Conservation (phyloP, 2,888 invertebrate genomes). For the Aphidoletes aphidimyza region DNA sequence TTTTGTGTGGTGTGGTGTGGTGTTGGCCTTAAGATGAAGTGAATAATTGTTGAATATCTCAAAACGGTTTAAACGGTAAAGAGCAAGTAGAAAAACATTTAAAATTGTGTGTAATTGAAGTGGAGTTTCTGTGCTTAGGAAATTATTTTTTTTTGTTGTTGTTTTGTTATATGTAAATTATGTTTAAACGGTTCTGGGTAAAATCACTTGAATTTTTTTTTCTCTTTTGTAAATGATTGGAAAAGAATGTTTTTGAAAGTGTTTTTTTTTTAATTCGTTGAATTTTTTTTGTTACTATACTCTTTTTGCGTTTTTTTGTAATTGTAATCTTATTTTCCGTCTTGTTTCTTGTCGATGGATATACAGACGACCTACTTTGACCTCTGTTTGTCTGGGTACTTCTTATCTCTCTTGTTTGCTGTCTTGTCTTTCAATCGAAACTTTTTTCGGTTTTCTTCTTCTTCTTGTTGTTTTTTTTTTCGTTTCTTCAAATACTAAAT, state of each 20-base stretch:
- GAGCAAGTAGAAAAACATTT: background rate
- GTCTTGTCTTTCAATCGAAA: background rate
- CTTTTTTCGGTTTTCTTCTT: background rate
- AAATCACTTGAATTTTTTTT: background rate
- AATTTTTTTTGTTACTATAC: background rate
- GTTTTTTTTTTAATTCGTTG: background rate
- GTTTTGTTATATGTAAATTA: constrained; percentile 41
- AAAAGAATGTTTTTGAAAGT: background rate
- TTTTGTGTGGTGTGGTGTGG: background rate
- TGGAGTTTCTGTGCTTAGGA: background rate
- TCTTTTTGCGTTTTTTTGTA: background rate
- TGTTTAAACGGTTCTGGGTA: background rate
- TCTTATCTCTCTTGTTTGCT: background rate
- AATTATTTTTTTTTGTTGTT: background rate
- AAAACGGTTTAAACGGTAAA: background rate
- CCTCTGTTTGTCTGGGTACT: too few species aligned
- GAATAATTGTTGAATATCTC: constrained; percentile 6
- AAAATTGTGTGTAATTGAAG: background rate
- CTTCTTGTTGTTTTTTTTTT: background rate
- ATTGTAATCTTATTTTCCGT: background rate
- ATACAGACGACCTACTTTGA: too few species aligned
- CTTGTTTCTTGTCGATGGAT: too few species aligned
- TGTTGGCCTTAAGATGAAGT: background rate
- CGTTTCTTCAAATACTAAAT: background rate
- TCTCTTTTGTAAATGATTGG: constrained; percentile 25